A percentile compares a stretch with the other conserved stretches of the same genome.
phyloP scores from a whole-genome alignment of 1,140 invertebrate genomes.

The Rhopalosiphum padi region DNA sequence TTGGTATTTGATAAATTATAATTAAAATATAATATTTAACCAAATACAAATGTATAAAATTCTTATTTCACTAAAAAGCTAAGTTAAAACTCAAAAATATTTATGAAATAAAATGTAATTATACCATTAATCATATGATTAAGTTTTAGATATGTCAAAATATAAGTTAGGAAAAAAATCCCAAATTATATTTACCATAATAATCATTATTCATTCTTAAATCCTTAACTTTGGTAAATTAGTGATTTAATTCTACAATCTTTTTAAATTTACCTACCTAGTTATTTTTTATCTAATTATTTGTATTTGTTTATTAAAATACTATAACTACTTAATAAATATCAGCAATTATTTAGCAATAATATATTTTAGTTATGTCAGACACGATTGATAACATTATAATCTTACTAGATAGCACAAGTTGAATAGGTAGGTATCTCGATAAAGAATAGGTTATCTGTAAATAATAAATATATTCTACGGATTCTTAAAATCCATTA shows the following conservation, averaged over 20 bases:
- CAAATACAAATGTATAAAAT: neutral
- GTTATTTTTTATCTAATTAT: neutral
- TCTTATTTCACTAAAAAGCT: neutral
- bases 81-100: no score
- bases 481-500: neutral
- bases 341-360: neutral
- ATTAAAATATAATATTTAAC: no score
- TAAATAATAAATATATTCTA: neutral
- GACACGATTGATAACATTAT: neutral
- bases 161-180: neutral
- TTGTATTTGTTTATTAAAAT: neutral
- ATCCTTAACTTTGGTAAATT: neutral
- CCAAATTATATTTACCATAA: no score
- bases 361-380: neutral
- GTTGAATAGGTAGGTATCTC: neutral
- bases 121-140: neutral
- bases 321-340: neutral
- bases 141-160: neutral
- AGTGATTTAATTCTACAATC: neutral
- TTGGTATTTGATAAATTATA: neutral
- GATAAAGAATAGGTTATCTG: slow-evolving; percentile 12
- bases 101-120: no score
- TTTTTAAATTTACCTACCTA: neutral
- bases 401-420: neutral
- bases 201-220: neutral